phyloP scores from a whole-genome alignment of 2,113 vertebrate species.

The Lichenostomus cassidix region DNA sequence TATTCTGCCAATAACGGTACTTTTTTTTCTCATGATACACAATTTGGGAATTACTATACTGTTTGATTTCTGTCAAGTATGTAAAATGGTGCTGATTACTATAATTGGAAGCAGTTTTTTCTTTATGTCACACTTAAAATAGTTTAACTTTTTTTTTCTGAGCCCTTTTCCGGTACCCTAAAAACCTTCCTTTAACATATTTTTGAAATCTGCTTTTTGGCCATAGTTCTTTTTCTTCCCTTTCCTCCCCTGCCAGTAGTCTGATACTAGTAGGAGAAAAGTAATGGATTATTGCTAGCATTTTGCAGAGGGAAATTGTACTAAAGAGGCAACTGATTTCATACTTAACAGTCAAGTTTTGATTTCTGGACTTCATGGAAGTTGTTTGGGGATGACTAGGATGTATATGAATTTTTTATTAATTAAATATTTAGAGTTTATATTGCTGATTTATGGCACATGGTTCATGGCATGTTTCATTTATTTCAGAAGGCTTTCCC shows the following conservation, averaged over 20 bases:
- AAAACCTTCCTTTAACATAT: accelerated
- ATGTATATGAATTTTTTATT: neutral
- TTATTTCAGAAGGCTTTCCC: neutral
- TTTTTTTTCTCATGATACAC: neutral
- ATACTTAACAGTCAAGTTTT: neutral
- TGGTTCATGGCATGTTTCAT: neutral
- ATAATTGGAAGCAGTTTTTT: neutral
- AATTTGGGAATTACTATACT: neutral
- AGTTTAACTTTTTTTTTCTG: neutral
- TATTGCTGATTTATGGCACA: neutral
- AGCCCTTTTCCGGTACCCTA: neutral
- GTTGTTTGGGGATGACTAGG: neutral
- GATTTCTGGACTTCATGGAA: neutral
- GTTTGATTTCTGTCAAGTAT: neutral
- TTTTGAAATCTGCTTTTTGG: neutral
- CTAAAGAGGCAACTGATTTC: neutral
- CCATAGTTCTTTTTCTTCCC: neutral
- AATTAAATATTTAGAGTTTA: neutral
- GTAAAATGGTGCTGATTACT: neutral
- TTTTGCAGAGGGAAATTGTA: neutral
- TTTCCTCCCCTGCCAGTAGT: neutral
- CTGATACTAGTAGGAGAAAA: neutral
- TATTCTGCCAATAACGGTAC: neutral
- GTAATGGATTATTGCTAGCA: neutral
- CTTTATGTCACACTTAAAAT: neutral